Conservation (phyloP, 30 jellyfish, hydroid and myxozoan species). For the Aurelia sp. region DNA sequence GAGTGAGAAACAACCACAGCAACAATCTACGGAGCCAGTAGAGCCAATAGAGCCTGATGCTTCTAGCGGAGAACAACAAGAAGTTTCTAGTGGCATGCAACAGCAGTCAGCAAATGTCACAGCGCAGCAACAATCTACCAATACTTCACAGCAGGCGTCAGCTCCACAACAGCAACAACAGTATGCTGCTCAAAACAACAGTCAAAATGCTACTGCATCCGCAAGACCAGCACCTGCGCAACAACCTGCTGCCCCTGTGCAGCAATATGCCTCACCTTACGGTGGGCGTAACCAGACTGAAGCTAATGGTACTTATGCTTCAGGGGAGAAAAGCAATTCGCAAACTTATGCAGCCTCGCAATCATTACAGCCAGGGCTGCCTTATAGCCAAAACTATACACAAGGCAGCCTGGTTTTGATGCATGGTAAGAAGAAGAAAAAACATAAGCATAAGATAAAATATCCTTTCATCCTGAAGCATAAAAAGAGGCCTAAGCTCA, state of each 20-base stretch:
- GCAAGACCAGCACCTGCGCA: conserved; percentile 29
- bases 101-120: neutral
- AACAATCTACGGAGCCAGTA: neutral
- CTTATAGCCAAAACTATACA: neutral
- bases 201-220: neutral
- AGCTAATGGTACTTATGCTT: conserved; percentile 36
- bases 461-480: conserved; percentile 16
- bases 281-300: conserved; percentile 48
- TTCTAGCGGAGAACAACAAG: conserved; percentile 3
- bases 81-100: neutral
- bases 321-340: conserved; percentile 84
- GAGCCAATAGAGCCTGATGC: conserved; percentile 9
- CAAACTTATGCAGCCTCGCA: conserved; percentile 56
- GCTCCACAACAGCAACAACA: conserved; percentile 19
- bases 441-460: conserved; percentile 5
- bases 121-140: neutral
- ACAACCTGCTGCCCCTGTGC: conserved; percentile 9
- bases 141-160: neutral
- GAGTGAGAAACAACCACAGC: neutral
- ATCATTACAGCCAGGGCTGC: neutral
- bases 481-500: conserved; percentile 26
- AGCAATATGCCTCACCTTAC: conserved; percentile 17
- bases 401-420: neutral
- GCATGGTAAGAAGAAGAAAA: conserved; percentile 19
- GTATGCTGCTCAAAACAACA: neutral